Percentiles rank a stretch among this genome's conserved stretches.
Evolutionary conservation across 2,888 invertebrate genomes (phyloP).

Genomic region (Hecatera dysodea): DNA sequence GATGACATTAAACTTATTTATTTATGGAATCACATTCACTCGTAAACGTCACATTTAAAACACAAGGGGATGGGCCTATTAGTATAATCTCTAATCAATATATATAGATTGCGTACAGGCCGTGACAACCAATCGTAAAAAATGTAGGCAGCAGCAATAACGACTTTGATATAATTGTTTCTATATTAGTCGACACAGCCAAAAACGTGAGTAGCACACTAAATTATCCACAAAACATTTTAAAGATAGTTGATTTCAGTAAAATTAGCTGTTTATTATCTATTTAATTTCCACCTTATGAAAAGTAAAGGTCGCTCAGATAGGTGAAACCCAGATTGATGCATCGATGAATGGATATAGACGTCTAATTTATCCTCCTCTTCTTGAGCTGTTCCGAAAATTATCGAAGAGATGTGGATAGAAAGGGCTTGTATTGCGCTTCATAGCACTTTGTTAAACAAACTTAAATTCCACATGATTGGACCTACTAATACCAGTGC

Average conservation of each 20-base stretch:
- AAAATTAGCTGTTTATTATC: not conserved
- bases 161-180: slow-evolving; percentile 15
- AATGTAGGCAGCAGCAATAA: slow-evolving; percentile 26
- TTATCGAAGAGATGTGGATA: too few species aligned
- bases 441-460: too few species aligned
- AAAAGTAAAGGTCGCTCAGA: too few species aligned
- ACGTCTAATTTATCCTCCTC: too few species aligned
- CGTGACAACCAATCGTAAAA: slow-evolving; percentile 35
- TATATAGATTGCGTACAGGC: slow-evolving; percentile 27
- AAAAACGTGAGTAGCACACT: not conserved
- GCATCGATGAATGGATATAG: too few species aligned
- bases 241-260: not conserved
- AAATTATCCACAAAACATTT: not conserved
- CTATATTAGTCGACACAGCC: not conserved
- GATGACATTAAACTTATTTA: not conserved
- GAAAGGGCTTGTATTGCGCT: too few species aligned
- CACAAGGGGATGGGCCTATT: slow-evolving; percentile 43
- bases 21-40: not conserved
- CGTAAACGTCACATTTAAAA: slow-evolving; percentile 26
- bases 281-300: not conserved
- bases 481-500: too few species aligned
- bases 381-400: too few species aligned
- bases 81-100: slow-evolving; percentile 50
- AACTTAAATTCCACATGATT: too few species aligned
- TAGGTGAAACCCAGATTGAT: too few species aligned